These are phyloP conservation scores for Drosophila basisetae DNA, from an alignment of 2,888 invertebrate species.

Conservation along the genomic window DNA sequence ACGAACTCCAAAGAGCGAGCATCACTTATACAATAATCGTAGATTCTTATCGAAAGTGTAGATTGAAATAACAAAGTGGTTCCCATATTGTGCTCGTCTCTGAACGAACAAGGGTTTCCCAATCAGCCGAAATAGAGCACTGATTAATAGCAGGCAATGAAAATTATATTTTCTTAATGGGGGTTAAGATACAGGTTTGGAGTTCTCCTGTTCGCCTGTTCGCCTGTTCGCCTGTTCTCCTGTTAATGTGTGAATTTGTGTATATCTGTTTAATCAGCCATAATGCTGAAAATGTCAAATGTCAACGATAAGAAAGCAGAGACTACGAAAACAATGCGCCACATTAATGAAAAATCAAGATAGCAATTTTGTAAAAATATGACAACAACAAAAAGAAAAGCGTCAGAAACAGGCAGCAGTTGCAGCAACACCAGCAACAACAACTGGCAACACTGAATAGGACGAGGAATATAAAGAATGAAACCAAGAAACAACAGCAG, in stretches of 20 bases:
- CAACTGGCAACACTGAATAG: slow-evolving; percentile 18
- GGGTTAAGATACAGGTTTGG: not conserved
- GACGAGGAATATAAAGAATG: slow-evolving; percentile 49
- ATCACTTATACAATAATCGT: slow-evolving; percentile 28
- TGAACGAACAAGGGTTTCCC: not conserved
- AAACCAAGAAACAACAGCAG: slow-evolving; percentile 77
- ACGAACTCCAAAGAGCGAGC: slow-evolving; percentile 14
- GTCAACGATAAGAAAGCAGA: slow-evolving; percentile 30
- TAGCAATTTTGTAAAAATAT: slow-evolving; percentile 51
- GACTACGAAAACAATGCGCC: slow-evolving; percentile 44
- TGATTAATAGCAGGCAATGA: slow-evolving; percentile 3
- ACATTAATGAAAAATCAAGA: slow-evolving; percentile 68
- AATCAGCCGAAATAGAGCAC: not conserved
- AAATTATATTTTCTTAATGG: not conserved
- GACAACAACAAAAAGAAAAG: slow-evolving; percentile 20
- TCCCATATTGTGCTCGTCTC: not conserved
- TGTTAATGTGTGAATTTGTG: slow-evolving; percentile 9
- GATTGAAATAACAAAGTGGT: slow-evolving; percentile 39
- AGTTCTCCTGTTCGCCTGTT: not conserved
- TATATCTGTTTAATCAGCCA: slow-evolving; percentile 20
- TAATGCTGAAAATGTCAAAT: slow-evolving; percentile 47
- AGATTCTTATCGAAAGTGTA: slow-evolving; percentile 40
- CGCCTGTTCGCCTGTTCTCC: not conserved
- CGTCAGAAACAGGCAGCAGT: slow-evolving; percentile 47
- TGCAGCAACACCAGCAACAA: slow-evolving; percentile 10